A percentile compares a stretch with the other conserved stretches of the same genome.
Evolutionary conservation across 2,113 vertebrate species (phyloP).

Genomic region (Labeo rohita): DNA sequence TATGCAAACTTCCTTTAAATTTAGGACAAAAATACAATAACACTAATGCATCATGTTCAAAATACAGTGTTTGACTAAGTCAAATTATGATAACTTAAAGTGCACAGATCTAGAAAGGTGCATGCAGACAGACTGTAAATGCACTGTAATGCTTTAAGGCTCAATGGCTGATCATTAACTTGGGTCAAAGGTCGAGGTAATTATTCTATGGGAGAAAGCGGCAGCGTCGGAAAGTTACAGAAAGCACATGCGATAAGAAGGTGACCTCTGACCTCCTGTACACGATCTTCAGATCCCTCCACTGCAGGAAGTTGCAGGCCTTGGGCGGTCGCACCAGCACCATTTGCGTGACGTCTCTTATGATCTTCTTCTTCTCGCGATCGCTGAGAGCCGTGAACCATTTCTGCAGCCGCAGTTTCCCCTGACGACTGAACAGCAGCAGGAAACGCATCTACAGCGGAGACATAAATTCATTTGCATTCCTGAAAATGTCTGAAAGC

Average conservation of each 20-base stretch:
- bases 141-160: background rate
- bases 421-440: constrained; percentile 96
- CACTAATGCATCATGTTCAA: too few relatives aligned
- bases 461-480: background rate
- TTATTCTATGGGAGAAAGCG: background rate
- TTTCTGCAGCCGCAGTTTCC: constrained; percentile 93
- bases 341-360: constrained; percentile 87
- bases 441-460: constrained; percentile 88
- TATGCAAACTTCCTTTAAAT: too few relatives aligned
- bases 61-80: too few relatives aligned
- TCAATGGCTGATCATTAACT: constrained; percentile 18
- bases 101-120: background rate
- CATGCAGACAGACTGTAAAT: background rate
- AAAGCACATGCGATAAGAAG: background rate
- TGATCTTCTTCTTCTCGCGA: constrained; percentile 92
- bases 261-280: constrained; percentile 85
- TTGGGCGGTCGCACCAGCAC: constrained; percentile 86
- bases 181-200: background rate
- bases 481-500: background rate
- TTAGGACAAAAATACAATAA: too few relatives aligned
- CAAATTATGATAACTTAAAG: background rate
- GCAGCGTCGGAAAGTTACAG: background rate
- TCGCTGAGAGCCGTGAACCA: constrained; percentile 89
- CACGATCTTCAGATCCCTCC: constrained; percentile 95
- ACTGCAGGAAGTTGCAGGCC: constrained; percentile 91